These are phyloP conservation scores for Mellilla xanthometata DNA, from an alignment of 2,888 invertebrate genomes.

Conservation along the genomic window DNA sequence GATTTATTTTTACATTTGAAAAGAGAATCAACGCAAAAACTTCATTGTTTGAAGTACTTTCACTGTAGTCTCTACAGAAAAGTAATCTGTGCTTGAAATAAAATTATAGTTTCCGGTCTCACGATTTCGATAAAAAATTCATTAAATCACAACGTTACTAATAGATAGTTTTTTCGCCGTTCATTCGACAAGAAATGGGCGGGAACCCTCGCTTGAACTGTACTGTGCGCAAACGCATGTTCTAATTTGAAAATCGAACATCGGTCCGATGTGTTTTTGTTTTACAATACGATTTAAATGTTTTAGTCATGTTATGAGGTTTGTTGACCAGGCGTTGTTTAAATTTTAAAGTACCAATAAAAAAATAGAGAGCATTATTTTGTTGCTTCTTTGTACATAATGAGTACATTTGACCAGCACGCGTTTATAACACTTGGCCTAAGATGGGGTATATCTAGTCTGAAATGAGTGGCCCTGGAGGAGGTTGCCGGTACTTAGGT, in stretches of 20 bases:
- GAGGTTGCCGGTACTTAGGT: no score
- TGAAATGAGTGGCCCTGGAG: no score
- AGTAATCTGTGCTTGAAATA: slow-evolving; percentile 16
- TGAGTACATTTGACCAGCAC: no score
- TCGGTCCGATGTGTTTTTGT: slow-evolving; percentile 15
- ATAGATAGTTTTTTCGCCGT: slow-evolving; percentile 34
- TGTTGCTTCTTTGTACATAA: no score
- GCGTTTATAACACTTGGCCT: no score
- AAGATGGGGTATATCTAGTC: no score
- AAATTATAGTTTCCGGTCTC: slow-evolving; percentile 45
- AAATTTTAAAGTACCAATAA: no score
- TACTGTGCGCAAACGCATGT: slow-evolving; percentile 37
- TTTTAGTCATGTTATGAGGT: neutral
- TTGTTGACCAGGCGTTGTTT: neutral
- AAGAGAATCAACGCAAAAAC: no score
- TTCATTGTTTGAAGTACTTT: no score
- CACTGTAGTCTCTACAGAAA: no score
- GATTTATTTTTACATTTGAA: no score
- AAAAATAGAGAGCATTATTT: no score
- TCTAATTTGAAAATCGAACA: slow-evolving; percentile 38
- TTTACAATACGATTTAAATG: slow-evolving; percentile 9
- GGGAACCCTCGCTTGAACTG: slow-evolving; percentile 31
- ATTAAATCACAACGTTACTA: slow-evolving; percentile 29
- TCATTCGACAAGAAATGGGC: slow-evolving; percentile 40
- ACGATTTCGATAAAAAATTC: slow-evolving; percentile 35